These are phyloP conservation scores for Rhamnusium bicolor DNA, from an alignment of 2,888 invertebrate genomes.

Conservation along the genomic window DNA sequence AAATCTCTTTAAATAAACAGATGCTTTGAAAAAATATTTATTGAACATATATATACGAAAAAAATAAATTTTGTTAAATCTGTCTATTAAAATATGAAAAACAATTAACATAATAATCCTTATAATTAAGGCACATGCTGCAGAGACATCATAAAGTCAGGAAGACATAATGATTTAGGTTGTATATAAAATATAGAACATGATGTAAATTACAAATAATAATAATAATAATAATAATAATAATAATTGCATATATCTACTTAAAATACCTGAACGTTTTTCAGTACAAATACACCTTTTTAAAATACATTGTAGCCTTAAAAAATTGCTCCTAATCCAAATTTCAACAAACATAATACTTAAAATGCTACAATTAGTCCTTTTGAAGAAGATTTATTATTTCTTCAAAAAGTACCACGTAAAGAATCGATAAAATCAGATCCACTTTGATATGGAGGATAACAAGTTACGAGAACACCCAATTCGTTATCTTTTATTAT, in stretches of 20 bases:
- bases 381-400: constrained; percentile 69
- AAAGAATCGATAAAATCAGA: constrained; percentile 81
- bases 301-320: neutral
- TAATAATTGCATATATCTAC: too few species aligned
- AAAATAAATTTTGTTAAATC: neutral
- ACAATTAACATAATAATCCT: neutral
- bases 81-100: neutral
- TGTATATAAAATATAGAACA: neutral
- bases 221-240: too few species aligned
- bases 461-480: constrained; percentile 89
- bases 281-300: neutral
- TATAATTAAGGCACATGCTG: neutral
- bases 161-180: neutral
- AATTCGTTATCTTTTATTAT: constrained; percentile 87
- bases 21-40: neutral
- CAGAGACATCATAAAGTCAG: neutral
- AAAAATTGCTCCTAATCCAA: neutral
- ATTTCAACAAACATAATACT: neutral
- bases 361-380: constrained; percentile 19
- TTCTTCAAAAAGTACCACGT: constrained; percentile 80
- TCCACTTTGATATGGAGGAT: constrained; percentile 81
- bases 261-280: neutral
- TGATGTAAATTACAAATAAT: neutral
- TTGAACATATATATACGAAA: constrained; percentile 3
- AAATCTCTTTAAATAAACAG: neutral